Base-by-base conservation (phyloP, 2,888 invertebrate genomes). In the Liopterus haemorrhoidalis region DNA sequence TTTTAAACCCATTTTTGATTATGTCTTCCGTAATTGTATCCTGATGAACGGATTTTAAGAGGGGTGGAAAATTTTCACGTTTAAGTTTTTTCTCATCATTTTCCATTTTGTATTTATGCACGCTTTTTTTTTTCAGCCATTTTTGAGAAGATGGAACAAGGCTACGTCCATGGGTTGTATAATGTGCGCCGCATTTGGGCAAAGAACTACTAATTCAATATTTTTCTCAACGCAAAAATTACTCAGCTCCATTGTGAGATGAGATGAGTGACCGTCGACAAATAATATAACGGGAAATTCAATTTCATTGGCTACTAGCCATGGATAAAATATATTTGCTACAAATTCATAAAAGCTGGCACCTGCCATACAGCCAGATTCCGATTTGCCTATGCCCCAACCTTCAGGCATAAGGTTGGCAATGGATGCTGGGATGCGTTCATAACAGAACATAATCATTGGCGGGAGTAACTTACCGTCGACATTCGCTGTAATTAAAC, bases 211-310 rank as follows among this genome's bases (percentile, higher is more conserved):
- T n/a, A n/a, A n/a, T n/a, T n/a, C n/a, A n/a, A n/a, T n/a, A n/a
- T n/a, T n/a, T n/a, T n/a, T n/a, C n/a, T n/a, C n/a, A 19, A 51
- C 49, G 46, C 64, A 66, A 56, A 65, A 66, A 32, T 61, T 48
- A 37, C 59, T 59, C 6, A 62, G 41, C 32, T 63, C 59, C 39
- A 62, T 45, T 9, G 59, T 61, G 38, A 64, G 40, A 47, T 67
- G 61, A 4, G 64, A 64, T 4, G 54, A 22, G 45, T 63, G 63
- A 15, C 61, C 61, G 53, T 67, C 67, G 20, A 68, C 51, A 39
- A 63, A 66, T 3, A 65, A 39, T 31, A 67, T 54, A 20, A 65
- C 51, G 20, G 57, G 65, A 11, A 57, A 49, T 31, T 54, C 42
- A 27, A 65, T 56, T 18, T 57, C 43, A 38, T 62, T 55, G 44